Evolutionary conservation across 2,888 invertebrate genomes (phyloP).

Genomic region (Teleiodes luculella): DNA sequence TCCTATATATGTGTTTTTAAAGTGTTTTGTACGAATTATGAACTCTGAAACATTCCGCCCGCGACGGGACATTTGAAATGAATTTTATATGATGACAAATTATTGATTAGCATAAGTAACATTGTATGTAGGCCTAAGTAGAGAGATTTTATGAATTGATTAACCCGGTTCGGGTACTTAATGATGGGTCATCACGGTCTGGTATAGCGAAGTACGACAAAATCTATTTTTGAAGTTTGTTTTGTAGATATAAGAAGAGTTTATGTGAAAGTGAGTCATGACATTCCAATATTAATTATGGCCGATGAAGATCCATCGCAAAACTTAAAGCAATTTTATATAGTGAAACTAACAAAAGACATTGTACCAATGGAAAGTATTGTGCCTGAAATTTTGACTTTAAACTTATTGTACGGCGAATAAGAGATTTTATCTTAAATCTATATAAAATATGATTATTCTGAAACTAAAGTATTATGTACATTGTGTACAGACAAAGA

Average conservation of each 20-base stretch:
- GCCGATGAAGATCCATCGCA: not conserved
- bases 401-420: conserved; percentile 11
- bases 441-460: not conserved
- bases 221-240: no score
- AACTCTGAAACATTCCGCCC: conserved; percentile 5
- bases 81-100: conserved; percentile 15
- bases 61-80: not conserved
- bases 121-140: conserved; percentile 6
- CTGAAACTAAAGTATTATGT: conserved; percentile 8
- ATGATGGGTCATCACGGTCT: not conserved
- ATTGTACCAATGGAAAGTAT: conserved; percentile 20
- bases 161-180: not conserved
- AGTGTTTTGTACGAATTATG: conserved; percentile 12
- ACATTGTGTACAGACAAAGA: conserved; percentile 2
- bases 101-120: conserved; percentile 3
- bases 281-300: no score
- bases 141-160: conserved; percentile 8
- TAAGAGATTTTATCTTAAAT: not conserved
- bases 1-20: conserved; percentile 3
- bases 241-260: no score
- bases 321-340: not conserved
- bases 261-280: no score
- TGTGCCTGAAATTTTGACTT: conserved; percentile 30
- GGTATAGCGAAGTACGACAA: no score
- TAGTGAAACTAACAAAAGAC: not conserved